phyloP scores from a whole-genome alignment of 2,888 invertebrate species.

The Lepetodrilus schrolli region DNA sequence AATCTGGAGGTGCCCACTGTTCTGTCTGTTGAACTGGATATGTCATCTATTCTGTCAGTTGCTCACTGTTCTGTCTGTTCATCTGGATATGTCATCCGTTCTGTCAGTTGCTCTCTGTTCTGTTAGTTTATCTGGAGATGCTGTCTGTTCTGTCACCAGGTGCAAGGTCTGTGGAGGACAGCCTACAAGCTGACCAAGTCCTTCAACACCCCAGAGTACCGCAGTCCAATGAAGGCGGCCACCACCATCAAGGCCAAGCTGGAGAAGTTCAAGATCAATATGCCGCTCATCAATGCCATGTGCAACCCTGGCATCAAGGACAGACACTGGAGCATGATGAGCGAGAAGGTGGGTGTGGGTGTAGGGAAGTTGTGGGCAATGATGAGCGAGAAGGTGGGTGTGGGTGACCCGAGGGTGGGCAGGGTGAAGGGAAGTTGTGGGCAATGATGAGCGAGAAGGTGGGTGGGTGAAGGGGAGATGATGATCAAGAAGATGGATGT shows the following conservation, averaged over 20 bases:
- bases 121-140: too few relatives aligned
- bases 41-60: too few relatives aligned
- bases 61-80: too few relatives aligned
- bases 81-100: too few relatives aligned
- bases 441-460: not conserved
- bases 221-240: slow-evolving; percentile 72
- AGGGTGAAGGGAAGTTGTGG: not conserved
- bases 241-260: slow-evolving; percentile 72
- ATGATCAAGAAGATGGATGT: not conserved
- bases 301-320: slow-evolving; percentile 75
- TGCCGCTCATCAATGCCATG: slow-evolving; percentile 73
- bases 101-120: too few relatives aligned
- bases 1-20: too few relatives aligned
- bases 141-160: too few relatives aligned
- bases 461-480: not conserved
- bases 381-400: not conserved
- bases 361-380: not conserved
- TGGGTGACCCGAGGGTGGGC: too few relatives aligned
- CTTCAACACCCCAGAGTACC: slow-evolving; percentile 71
- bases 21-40: too few relatives aligned
- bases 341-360: slow-evolving; percentile 66
- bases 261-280: slow-evolving; percentile 74
- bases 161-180: slow-evolving; percentile 73
- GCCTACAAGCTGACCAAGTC: slow-evolving; percentile 74
- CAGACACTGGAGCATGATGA: slow-evolving; percentile 74